These are phyloP conservation scores for Urocyon cinereoargenteus DNA, from an alignment of 2,797 vertebrate genomes.

Conservation along the genomic window DNA sequence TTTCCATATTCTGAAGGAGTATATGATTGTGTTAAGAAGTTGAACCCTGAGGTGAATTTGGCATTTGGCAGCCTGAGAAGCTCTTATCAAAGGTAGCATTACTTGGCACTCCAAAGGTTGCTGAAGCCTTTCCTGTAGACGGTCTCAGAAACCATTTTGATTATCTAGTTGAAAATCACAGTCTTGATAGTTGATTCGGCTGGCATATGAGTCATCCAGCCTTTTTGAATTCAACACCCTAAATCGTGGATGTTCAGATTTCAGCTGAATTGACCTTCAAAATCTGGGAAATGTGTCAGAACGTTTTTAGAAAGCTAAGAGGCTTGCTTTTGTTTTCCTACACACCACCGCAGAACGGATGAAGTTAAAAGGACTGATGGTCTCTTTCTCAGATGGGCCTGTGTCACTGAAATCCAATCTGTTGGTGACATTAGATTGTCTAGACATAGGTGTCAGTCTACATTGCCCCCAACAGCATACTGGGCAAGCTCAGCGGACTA, in stretches of 20 bases:
- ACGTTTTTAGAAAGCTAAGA: conserved; percentile 41
- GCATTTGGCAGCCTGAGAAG: background rate
- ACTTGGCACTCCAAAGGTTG: background rate
- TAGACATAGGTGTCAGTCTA: conserved; percentile 17
- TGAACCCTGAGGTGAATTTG: conserved; percentile 12
- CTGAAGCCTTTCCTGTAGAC: background rate
- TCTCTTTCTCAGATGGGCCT: background rate
- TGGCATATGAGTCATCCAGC: conserved; percentile 63
- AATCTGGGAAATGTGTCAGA: conserved; percentile 65
- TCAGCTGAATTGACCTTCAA: conserved; percentile 63
- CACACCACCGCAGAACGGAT: background rate
- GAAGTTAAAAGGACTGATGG: background rate
- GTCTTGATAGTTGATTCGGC: conserved; percentile 36
- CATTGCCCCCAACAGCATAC: background rate
- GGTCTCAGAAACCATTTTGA: background rate
- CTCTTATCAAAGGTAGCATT: background rate
- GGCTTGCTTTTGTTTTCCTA: conserved; percentile 1
- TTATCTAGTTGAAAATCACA: conserved; percentile 21
- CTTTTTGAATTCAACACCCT: conserved; percentile 51
- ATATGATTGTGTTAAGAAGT: background rate
- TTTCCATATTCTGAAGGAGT: conserved; percentile 29
- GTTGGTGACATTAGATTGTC: conserved; percentile 9
- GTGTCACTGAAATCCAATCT: conserved; percentile 22
- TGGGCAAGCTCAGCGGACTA: background rate
- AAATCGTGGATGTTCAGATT: conserved; percentile 64